Base-by-base conservation (phyloP, 92 coral and sea anemone species). In the Pocillopora meandrina region DNA sequence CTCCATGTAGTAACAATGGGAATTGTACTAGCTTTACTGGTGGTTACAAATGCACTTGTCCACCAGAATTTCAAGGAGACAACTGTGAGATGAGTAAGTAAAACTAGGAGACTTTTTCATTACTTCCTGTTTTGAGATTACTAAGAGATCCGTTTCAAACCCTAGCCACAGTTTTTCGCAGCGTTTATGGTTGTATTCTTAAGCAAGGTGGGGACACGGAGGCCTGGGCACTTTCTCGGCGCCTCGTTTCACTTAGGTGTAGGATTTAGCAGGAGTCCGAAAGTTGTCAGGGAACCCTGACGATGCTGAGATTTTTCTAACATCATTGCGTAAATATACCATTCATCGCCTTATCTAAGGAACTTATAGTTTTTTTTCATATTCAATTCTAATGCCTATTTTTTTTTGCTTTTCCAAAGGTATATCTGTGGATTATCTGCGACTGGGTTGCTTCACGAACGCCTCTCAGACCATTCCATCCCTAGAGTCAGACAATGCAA, bases 1-100 rank as follows among this genome's bases (percentile, higher is more conserved):
- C 82, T 42, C 87, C 87, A 16, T 83, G 87, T 6, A 71, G 47
- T 6, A 83, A 83, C 79, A 52, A 65, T 64, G 87, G 87, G 8
- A 83, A 64, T 7, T 83, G 87, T 15, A 61, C 73, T 1, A 76
- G 61, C 12, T n/a, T 75, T 75, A 19, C 81, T 18, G 72, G 52
- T 10, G 87, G 87, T 3, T 83, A 83, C 83, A 74, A 63, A 52
- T 83, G 87, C 52, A 16, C 71, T 2, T 83, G 87, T 35, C 21
- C 21, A 2, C 62, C 82, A 15, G 87, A 76, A 71, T 74, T 74
- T 60, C 26, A 74, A 11, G 87, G 87, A 7, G 72, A 11, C 21
- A 78, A 49, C n/a, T 78, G 82, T 64, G 82, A 78, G 72, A 49
- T n/a, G 23, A 78, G 82, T 78, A 78, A 64, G 82, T 78, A 7